phyloP scores from a whole-genome alignment of 2,888 invertebrate species.

The Caenorhabditis wallacei region DNA sequence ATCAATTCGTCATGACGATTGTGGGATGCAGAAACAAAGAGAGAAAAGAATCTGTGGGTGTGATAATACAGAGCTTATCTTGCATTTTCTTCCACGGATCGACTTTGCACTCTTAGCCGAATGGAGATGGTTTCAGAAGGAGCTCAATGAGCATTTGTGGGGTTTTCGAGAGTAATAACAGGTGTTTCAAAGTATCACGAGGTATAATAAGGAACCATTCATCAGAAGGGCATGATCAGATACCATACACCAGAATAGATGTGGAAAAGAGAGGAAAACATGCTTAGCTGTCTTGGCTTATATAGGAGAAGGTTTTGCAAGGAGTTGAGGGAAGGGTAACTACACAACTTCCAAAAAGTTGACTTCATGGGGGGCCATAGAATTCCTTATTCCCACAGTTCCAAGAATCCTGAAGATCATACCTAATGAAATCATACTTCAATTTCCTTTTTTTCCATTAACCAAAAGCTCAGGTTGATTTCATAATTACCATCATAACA shows the following conservation, averaged over 20 bases:
- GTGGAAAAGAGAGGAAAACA: background rate
- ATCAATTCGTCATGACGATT: slow-evolving; percentile 8
- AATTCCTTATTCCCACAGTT: too few species aligned
- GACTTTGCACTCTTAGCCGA: slow-evolving; percentile 21
- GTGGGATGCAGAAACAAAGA: slow-evolving; percentile 11
- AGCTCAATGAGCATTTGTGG: slow-evolving; percentile 41
- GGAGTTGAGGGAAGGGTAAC: background rate
- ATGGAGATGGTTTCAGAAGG: background rate
- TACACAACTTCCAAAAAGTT: too few species aligned
- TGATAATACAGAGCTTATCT: slow-evolving; percentile 18
- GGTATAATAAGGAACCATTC: slow-evolving; percentile 23
- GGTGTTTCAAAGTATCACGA: slow-evolving; percentile 23
- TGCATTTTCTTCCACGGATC: background rate
- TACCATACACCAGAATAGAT: slow-evolving; percentile 13
- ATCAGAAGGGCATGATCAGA: slow-evolving; percentile 30
- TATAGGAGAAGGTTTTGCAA: background rate
- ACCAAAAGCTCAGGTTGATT: too few species aligned
- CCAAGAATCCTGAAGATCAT: too few species aligned
- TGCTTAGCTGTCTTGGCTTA: too few species aligned
- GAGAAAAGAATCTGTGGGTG: background rate
- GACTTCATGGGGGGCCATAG: too few species aligned
- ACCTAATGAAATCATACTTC: too few species aligned
- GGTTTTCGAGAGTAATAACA: background rate
- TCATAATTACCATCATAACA: too few species aligned
- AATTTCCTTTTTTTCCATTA: too few species aligned